phyloP scores from a whole-genome alignment of 2,797 vertebrate genomes.

The Phylloscopus collybita region DNA sequence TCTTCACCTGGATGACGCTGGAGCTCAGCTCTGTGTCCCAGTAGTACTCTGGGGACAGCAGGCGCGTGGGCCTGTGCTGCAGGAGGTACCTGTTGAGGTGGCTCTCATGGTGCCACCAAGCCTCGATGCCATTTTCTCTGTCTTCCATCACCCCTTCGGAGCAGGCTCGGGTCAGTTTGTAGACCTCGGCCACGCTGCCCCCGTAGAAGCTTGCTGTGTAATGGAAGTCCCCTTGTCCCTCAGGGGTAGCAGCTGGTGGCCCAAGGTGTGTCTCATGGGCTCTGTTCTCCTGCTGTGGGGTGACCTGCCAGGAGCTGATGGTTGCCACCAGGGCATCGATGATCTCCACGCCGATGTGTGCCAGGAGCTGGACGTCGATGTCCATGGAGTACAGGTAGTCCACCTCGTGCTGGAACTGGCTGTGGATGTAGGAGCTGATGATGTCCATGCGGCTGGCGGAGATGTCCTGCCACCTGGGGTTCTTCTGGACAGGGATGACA shows the following conservation, averaged over 20 bases:
- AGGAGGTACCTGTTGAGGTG: slow-evolving; percentile 83
- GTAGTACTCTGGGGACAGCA: slow-evolving; percentile 85
- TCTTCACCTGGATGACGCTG: not conserved
- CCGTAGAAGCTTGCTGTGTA: slow-evolving; percentile 83
- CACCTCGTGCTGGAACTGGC: slow-evolving; percentile 64
- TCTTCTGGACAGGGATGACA: slow-evolving; percentile 70
- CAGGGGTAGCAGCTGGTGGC: slow-evolving; percentile 64
- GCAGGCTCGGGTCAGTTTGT: slow-evolving; percentile 70
- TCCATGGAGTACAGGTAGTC: slow-evolving; percentile 81
- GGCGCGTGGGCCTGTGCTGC: slow-evolving; percentile 73
- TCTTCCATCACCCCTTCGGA: slow-evolving; percentile 75
- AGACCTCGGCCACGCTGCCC: slow-evolving; percentile 73
- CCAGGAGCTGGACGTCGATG: slow-evolving; percentile 78
- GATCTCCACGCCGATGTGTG: slow-evolving; percentile 79
- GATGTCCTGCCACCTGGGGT: slow-evolving; percentile 72
- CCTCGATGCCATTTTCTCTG: slow-evolving; percentile 57
- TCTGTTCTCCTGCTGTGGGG: slow-evolving; percentile 31
- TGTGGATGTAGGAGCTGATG: slow-evolving; percentile 66
- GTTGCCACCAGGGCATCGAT: slow-evolving; percentile 78
- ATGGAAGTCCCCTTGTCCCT: slow-evolving; percentile 78
- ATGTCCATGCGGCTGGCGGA: slow-evolving; percentile 70
- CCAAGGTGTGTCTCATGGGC: slow-evolving; percentile 54
- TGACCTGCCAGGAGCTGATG: slow-evolving; percentile 77
- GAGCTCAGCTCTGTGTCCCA: slow-evolving; percentile 64
- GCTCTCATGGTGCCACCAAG: slow-evolving; percentile 76